Evolutionary conservation across 1,140 invertebrate genomes (phyloP).

Genomic region (Euglossa dilemma): DNA sequence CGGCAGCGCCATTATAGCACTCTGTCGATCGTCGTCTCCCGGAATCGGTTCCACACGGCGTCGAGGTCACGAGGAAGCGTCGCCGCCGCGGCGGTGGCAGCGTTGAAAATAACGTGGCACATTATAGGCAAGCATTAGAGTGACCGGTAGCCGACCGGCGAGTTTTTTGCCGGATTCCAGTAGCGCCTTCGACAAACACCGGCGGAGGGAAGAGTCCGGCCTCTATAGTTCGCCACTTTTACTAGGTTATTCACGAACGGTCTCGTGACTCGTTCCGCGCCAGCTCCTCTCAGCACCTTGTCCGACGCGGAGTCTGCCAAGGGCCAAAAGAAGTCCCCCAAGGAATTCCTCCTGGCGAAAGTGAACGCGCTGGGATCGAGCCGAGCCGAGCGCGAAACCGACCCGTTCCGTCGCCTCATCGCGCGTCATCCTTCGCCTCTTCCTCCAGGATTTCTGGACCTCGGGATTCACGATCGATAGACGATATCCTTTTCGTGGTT

Average conservation of each 20-base stretch:
- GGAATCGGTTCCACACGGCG: constrained; percentile 14
- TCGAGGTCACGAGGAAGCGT: constrained; percentile 28
- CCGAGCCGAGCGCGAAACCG: constrained; percentile 18
- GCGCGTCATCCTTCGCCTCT: neutral
- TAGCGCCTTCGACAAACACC: constrained; percentile 80
- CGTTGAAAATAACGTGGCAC: constrained; percentile 76
- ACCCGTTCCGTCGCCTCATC: constrained; percentile 18
- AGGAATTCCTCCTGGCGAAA: constrained; percentile 61
- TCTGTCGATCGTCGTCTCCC: neutral
- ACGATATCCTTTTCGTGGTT: neutral
- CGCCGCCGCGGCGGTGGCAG: constrained; percentile 39
- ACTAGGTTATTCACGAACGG: constrained; percentile 74
- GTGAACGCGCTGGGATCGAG: constrained; percentile 59
- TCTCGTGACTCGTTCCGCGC: constrained; percentile 71
- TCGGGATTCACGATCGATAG: no score
- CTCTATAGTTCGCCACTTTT: constrained; percentile 72
- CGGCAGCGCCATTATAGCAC: no score
- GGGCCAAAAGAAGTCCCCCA: constrained; percentile 50
- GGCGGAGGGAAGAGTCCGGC: constrained; percentile 63
- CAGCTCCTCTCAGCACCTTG: constrained; percentile 60
- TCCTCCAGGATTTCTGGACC: neutral
- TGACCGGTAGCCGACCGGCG: constrained; percentile 77
- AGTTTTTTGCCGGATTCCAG: constrained; percentile 81
- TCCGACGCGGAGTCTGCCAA: constrained; percentile 25
- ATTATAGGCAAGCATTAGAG: constrained; percentile 79